phyloP scores from a whole-genome alignment of 1,140 invertebrate genomes.

The Platorchestia sp. region DNA sequence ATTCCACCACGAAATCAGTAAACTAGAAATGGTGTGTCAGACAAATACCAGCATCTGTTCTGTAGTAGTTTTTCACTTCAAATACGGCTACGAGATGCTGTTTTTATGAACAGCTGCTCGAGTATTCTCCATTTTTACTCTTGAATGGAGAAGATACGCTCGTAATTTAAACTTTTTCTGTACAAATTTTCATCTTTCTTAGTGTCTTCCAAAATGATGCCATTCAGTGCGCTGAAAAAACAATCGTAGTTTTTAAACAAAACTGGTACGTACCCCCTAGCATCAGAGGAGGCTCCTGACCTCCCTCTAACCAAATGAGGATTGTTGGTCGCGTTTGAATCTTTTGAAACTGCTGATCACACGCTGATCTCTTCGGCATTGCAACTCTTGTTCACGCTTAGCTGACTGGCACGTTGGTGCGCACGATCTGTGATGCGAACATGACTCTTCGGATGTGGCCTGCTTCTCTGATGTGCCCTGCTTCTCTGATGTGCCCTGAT shows the following conservation, averaged over 20 bases:
- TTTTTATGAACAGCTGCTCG: not conserved
- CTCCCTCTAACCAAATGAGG: not conserved
- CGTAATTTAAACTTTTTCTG: not conserved
- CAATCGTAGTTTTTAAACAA: no score
- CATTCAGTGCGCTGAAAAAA: no score
- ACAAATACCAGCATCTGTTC: not conserved
- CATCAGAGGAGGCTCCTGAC: not conserved
- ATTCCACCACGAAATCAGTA: not conserved
- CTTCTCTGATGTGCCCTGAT: not conserved
- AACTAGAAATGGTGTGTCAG: not conserved
- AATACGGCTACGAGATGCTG: not conserved
- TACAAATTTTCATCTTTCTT: not conserved
- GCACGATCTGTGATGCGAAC: not conserved
- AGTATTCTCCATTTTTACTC: not conserved
- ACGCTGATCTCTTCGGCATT: not conserved
- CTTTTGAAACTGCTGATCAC: not conserved
- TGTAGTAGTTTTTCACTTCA: not conserved
- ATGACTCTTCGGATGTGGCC: not conserved
- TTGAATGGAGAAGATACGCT: not conserved
- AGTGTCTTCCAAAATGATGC: no score
- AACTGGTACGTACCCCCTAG: not conserved
- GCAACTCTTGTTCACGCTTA: not conserved
- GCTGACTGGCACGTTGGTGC: not conserved
- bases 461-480: not conserved
- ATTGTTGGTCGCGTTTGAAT: not conserved